These are phyloP conservation scores for Ictalurus punctatus DNA, from an alignment of 2,113 vertebrate species.

Conservation along the genomic window DNA sequence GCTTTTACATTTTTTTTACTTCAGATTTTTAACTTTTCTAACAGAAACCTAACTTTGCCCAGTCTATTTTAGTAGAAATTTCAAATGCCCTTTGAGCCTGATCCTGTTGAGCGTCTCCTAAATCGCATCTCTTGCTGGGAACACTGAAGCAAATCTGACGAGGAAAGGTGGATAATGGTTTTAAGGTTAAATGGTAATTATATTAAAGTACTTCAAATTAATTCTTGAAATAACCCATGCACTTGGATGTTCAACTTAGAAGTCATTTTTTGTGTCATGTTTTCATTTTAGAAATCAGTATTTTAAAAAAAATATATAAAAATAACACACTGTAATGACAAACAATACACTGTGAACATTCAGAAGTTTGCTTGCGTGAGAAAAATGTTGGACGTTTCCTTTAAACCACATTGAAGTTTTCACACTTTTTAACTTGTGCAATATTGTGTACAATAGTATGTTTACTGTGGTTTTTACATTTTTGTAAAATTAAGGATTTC, in stretches of 20 bases:
- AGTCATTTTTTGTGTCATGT: background rate
- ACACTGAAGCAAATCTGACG: background rate
- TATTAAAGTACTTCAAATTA: background rate
- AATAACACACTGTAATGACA: background rate
- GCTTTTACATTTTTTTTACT: background rate
- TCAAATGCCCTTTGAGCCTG: background rate
- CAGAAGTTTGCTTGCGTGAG: background rate
- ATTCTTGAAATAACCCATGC: background rate
- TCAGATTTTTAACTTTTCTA: background rate
- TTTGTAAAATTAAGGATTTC: conserved; percentile 24
- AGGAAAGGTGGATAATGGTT: background rate
- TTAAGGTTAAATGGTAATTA: background rate
- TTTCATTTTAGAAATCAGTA: background rate
- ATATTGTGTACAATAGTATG: background rate
- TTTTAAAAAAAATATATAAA: background rate
- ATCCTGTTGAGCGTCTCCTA: background rate
- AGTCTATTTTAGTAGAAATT: background rate
- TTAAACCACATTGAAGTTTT: background rate
- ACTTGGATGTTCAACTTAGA: too few relatives aligned
- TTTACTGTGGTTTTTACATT: conserved; percentile 25
- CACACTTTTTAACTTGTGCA: conserved; percentile 10
- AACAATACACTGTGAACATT: background rate
- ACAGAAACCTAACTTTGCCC: background rate
- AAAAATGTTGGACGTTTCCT: background rate
- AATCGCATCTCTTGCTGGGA: background rate